Evolutionary conservation across 2,888 invertebrate species (phyloP), one percentile per base, ranked within the genome.

Genomic region (Drosophila neotestacea): DNA sequence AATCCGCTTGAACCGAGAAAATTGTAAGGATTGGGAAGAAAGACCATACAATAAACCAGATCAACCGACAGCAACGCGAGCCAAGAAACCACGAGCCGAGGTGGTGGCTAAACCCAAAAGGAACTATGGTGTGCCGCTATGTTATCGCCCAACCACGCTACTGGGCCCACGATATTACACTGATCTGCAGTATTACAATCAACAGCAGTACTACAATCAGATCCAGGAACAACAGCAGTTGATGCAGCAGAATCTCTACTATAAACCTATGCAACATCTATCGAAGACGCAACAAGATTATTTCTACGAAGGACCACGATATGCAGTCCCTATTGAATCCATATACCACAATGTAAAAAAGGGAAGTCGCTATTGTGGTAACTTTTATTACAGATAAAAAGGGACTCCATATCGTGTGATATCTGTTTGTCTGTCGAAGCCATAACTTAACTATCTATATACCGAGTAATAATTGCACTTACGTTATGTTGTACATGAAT

Each of bases 381-480:
- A 84, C 60, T 88, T 73, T 50, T 84, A 88, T 63, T 88, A 67
- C 30, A 41, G 27, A 9, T 77, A 42, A 66, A 11, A 36, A 27
- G 50, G 50, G 4, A n/a, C 36, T 50, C 5, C 48, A 30, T 51
- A 38, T n/a, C 27, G 13, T 16, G 47, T 32, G 36, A n/a, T 10
- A 36, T 51, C 6, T 13, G n/a, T 6, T 27, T 11, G 9, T 27
- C 44, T 16, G 27, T 13, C 13, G 2, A 13, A 6, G 39, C 13
- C 39, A 2, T 7, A 13, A 39, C 39, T 39, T 7, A 13, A 13
- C 39, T 39, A 16, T 4, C 7, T 6, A n/a, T 9, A 16, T 4
- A 41, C 16, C 4, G 3, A 9, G 1, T 4, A 16, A 41, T 41
- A 7, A 9, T 7, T 16, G 9, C 16, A 13, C 41, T 41, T 6